Evolutionary conservation across 2,888 invertebrate species (phyloP).

Genomic region (Eupelmus urozonus): DNA sequence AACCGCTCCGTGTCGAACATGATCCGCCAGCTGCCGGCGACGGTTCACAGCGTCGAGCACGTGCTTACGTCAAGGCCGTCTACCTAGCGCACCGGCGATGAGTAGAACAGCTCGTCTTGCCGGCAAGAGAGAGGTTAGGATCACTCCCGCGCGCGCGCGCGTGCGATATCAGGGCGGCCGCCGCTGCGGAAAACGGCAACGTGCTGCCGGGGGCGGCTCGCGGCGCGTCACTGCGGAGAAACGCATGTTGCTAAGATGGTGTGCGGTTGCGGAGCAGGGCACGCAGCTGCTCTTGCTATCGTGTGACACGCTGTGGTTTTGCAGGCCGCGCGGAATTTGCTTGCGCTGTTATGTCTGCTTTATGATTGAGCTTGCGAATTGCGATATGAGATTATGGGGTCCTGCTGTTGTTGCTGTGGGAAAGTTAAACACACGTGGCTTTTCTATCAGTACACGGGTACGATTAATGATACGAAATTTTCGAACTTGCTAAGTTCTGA

Average conservation of each 20-base stretch:
- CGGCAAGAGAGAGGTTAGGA: constrained; percentile 10
- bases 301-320: not conserved
- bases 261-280: not conserved
- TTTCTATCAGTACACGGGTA: no score
- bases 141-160: no score
- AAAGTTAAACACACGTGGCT: constrained; percentile 12
- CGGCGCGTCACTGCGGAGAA: constrained; percentile 72
- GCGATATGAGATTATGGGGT: not conserved
- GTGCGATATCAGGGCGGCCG: not conserved
- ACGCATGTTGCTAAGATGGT: constrained; percentile 60
- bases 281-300: constrained; percentile 14
- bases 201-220: constrained; percentile 21
- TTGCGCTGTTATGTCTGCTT: constrained; percentile 13
- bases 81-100: not conserved
- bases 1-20: constrained; percentile 73
- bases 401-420: not conserved
- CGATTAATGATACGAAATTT: no score
- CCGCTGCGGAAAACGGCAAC: not conserved
- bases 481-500: no score
- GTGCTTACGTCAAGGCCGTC: no score
- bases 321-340: not conserved
- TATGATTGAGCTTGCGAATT: no score
- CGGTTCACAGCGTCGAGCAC: not conserved
- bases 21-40: not conserved
- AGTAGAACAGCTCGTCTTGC: not conserved